Evolutionary conservation across 2,797 vertebrate species (phyloP), one percentile per base, ranked within the genome.

Genomic region (Enteromius treurensis): DNA sequence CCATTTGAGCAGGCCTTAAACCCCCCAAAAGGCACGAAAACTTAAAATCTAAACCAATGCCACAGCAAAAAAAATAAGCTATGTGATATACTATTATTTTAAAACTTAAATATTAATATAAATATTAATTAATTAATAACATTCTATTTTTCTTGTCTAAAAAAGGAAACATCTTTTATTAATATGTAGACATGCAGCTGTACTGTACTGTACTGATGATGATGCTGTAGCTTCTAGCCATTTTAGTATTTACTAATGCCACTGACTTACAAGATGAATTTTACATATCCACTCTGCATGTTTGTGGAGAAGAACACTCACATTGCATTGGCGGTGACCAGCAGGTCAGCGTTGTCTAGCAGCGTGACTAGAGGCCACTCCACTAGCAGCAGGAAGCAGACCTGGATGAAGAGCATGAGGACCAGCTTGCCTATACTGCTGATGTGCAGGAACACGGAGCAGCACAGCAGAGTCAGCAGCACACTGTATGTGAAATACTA

Each of bases 371-470:
- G 95, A 70, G 97, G 96, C 80, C 96, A 97, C 93, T 98, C 96
- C 42, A 97, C 94, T 90, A 99, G 92, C 92, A 96, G 90, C 87
- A 99, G 91, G 91, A 97, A 99, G 81, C 93, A 90, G 89, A 96
- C 90, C 94, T 97, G 96, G 85, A 99, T 96, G 90, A 94, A 88
- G 91, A 97, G 91, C 96, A 96, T 96, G 88, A 99, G 95, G 76
- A 94, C 95, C 93, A 99, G 93, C 90, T 99, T 99, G 87, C 97
- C 96, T 0, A 97, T 97, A 94, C 97, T 99, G 92, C 96, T 99
- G 95, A 98, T 97, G 93, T 99, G 98, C 88, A 98, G 95, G 95
- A 98, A 99, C 91, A 98, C 96, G 0, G 97, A 97, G 93, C 96
- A 97, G 93, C 96, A 97, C 92, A 99, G 91, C 91, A 99, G 95